Percentiles rank a stretch among this genome's conserved stretches.
Evolutionary conservation across 2,888 invertebrate genomes (phyloP).

Genomic region (Epinotia ramella): DNA sequence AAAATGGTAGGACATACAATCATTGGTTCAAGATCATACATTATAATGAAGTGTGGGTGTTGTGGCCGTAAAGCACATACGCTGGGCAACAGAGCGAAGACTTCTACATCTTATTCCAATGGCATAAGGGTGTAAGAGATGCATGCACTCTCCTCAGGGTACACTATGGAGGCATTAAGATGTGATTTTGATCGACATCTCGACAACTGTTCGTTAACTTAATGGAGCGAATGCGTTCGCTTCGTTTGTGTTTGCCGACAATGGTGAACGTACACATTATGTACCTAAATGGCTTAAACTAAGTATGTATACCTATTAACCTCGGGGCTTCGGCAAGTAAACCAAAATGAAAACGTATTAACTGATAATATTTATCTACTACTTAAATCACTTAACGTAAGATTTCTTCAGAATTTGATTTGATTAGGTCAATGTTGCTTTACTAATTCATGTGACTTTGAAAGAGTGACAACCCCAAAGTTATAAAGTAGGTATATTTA

Average conservation of each 20-base stretch:
- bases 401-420: not conserved
- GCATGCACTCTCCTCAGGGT: conserved; percentile 13
- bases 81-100: conserved; percentile 10
- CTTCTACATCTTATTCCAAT: conserved; percentile 16
- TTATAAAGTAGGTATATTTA: not conserved
- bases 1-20: conserved; percentile 38
- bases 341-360: not conserved
- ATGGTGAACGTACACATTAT: conserved; percentile 57
- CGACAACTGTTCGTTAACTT: conserved; percentile 84
- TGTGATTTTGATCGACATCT: conserved; percentile 83
- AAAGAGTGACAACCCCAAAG: not conserved
- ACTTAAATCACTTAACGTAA: not conserved
- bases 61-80: conserved; percentile 74
- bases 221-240: conserved; percentile 76
- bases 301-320: conserved; percentile 10
- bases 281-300: conserved; percentile 36
- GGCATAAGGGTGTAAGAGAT: conserved; percentile 1
- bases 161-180: conserved; percentile 67
- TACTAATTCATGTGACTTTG: not conserved
- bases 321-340: conserved; percentile 1
- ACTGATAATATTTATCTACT: not conserved
- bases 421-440: not conserved
- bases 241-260: conserved; percentile 66
- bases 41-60: conserved; percentile 77
- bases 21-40: conserved; percentile 52